Percentiles rank a stretch among this genome's conserved stretches.
These are phyloP conservation scores for Lasius platythorax DNA, from an alignment of 2,888 invertebrate species.

Conservation along the genomic window DNA sequence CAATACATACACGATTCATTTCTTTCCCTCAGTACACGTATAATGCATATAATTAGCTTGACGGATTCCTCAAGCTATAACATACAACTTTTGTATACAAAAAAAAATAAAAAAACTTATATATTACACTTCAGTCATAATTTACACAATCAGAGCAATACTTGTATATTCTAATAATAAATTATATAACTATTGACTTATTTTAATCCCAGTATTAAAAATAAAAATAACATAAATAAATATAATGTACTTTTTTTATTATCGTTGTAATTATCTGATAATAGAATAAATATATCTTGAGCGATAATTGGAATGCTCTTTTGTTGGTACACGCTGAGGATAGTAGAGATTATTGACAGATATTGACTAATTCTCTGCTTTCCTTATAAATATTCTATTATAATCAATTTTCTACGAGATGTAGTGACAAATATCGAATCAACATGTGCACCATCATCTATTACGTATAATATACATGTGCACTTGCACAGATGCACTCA, in stretches of 20 bases:
- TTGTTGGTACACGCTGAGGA: background rate
- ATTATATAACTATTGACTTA: slow-evolving; percentile 14
- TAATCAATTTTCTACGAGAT: background rate
- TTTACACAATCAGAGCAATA: slow-evolving; percentile 7
- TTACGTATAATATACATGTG: slow-evolving; percentile 40
- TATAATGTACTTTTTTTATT: background rate
- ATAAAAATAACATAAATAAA: slow-evolving; percentile 8
- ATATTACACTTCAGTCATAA: slow-evolving; percentile 16
- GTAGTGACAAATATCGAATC: slow-evolving; percentile 12
- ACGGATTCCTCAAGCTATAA: slow-evolving; percentile 8
- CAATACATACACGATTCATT: background rate
- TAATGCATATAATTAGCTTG: slow-evolving; percentile 10
- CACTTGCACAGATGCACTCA: slow-evolving; percentile 26
- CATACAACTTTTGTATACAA: slow-evolving; percentile 39
- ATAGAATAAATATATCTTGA: slow-evolving; percentile 28
- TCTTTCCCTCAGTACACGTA: background rate
- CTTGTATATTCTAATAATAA: slow-evolving; percentile 32
- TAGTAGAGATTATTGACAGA: slow-evolving; percentile 17
- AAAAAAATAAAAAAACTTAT: slow-evolving; percentile 46
- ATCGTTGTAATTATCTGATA: slow-evolving; percentile 2
- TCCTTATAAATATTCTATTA: slow-evolving; percentile 22
- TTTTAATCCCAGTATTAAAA: slow-evolving; percentile 38
- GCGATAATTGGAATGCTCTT: slow-evolving; percentile 32
- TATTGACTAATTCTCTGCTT: slow-evolving; percentile 37
- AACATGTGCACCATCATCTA: slow-evolving; percentile 21